Conservation (phyloP, 2,797 vertebrate species). For the Mycteria americana region DNA sequence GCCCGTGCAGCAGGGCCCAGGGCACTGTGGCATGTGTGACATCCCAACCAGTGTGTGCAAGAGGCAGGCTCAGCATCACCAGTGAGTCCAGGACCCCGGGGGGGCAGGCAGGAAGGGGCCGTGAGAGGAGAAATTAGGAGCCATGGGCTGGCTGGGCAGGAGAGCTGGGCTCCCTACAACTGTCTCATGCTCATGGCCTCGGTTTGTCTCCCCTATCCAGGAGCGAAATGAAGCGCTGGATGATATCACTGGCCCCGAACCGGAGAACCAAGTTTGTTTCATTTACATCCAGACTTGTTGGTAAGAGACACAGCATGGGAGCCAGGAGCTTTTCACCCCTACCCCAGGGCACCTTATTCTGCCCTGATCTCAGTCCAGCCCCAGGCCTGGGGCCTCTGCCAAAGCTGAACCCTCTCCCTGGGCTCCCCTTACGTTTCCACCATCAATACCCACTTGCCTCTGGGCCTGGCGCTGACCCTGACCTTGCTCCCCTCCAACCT, state of each 20-base stretch:
- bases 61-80: neutral
- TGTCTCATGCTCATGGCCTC: neutral
- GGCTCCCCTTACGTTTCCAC: neutral
- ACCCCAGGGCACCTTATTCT: neutral
- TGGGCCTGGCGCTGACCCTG: neutral
- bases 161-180: neutral
- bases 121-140: neutral
- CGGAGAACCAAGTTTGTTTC: constrained; percentile 91
- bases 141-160: neutral
- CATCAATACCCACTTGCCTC: neutral
- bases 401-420: neutral
- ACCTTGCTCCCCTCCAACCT: neutral
- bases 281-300: constrained; percentile 85
- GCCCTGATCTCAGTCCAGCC: neutral
- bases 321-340: neutral
- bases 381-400: neutral
- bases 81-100: neutral
- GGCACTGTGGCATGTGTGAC: neutral
- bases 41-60: neutral
- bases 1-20: neutral
- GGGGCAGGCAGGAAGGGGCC: neutral
- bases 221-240: constrained; percentile 96
- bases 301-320: constrained; percentile 70
- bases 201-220: constrained; percentile 65
- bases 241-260: constrained; percentile 91